Conservation (phyloP, 2,888 invertebrate species). For the Fragum fragum region DNA sequence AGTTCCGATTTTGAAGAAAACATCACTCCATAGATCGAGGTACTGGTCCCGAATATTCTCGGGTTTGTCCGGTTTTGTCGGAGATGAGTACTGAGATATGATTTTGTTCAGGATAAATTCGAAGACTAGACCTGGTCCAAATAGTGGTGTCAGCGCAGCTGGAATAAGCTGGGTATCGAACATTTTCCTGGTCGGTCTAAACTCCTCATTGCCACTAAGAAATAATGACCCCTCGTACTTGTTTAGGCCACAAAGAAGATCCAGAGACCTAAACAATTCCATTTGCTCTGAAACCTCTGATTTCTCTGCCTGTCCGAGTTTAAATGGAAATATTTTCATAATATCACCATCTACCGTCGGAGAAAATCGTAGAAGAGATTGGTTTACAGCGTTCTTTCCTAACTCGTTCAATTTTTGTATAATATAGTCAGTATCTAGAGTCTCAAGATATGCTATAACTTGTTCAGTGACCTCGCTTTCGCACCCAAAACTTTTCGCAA, state of each 20-base stretch:
- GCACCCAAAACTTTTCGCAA: slow-evolving; percentile 31
- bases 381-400: slow-evolving; percentile 17
- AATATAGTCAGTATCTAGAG: neutral
- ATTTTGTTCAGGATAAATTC: slow-evolving; percentile 31
- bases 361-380: slow-evolving; percentile 91
- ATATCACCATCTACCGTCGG: slow-evolving; percentile 96
- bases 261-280: slow-evolving; percentile 93
- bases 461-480: neutral
- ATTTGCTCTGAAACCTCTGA: slow-evolving; percentile 95
- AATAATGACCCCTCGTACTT: slow-evolving; percentile 88
- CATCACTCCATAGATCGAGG: slow-evolving; percentile 97
- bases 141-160: neutral
- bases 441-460: slow-evolving; percentile 26
- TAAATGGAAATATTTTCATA: slow-evolving; percentile 94
- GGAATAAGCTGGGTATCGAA: slow-evolving; percentile 24
- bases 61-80: slow-evolving; percentile 88
- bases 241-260: slow-evolving; percentile 96
- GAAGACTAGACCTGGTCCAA: slow-evolving; percentile 24
- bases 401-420: neutral
- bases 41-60: slow-evolving; percentile 93
- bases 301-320: slow-evolving; percentile 93
- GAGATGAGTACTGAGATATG: slow-evolving; percentile 45
- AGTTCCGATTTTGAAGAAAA: slow-evolving; percentile 98
- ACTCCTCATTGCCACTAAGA: slow-evolving; percentile 21
- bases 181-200: slow-evolving; percentile 32